Base-by-base conservation (phyloP, 1,140 invertebrate species). In the Kradibia gibbosae region DNA sequence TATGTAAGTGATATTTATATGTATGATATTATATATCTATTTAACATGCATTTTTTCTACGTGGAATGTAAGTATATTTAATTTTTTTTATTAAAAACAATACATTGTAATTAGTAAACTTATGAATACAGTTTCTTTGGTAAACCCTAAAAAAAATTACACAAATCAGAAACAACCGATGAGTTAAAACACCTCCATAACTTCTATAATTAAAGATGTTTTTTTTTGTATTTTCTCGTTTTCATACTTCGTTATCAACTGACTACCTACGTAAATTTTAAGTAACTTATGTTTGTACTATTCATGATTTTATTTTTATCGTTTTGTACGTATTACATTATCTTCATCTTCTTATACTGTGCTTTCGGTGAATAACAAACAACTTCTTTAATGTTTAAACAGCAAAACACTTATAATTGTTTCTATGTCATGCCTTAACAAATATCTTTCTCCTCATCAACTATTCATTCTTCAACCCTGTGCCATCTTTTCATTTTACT, bases 211-310 rank as follows among this genome's bases (percentile, higher is more conserved):
- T 83, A 78, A 87, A 85, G 83, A 84, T 83, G 86, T 84, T 74
- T 85, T 84, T 80, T 70, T 80, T 85, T 87, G 86, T 84, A 88
- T 85, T n/a, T n/a, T n/a, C n/a, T n/a, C n/a, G n/a, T n/a, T n/a
- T n/a, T n/a, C n/a, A n/a, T n/a, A n/a, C n/a, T n/a, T n/a, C n/a
- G n/a, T n/a, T n/a, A n/a, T n/a, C n/a, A n/a, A 85, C 22, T 83
- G 85, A 84, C 86, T 87, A 87, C 86, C 87, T 87, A 87, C 83
- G 87, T 86, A 87, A 86, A 86, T 88, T 87, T 87, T 84, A n/a
- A 88, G 84, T 86, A 86, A 76, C 82, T 85, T 85, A 84, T 55
- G 74, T 76, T 78, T 53, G 42, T 85, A 83, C 39, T 80, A 73
- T 62, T 80, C 42, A 53, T 80, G 60, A 62, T 73, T 39, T 62